Evolutionary conservation across 35 echinoderm and acorn worm species (phyloP).

Genomic region (Apostichopus japonicus): DNA sequence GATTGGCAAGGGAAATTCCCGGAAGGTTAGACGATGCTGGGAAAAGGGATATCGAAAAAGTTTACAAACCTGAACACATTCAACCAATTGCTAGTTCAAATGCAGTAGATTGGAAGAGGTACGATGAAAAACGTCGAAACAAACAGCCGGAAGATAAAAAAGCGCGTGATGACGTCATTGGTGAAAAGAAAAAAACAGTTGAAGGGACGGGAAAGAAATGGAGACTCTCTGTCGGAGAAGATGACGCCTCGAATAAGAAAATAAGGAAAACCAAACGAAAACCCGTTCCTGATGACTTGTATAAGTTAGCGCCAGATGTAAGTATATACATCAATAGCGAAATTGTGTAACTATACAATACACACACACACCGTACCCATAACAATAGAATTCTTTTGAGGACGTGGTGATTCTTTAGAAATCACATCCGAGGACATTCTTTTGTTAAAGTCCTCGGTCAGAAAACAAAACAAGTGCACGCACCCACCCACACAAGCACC

Average conservation of each 20-base stretch:
- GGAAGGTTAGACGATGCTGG: not conserved
- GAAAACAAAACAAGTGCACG: too few relatives aligned
- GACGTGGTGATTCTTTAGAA: too few relatives aligned
- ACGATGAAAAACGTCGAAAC: not conserved
- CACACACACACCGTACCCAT: too few relatives aligned
- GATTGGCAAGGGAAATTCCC: constrained; percentile 20
- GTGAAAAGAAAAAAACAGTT: not conserved
- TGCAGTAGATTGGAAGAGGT: not conserved
- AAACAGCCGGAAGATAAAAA: not conserved
- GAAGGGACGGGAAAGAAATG: not conserved
- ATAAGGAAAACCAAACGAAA: not conserved
- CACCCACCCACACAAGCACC: too few relatives aligned
- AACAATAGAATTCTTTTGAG: too few relatives aligned
- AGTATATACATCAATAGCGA: not conserved
- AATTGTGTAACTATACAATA: too few relatives aligned
- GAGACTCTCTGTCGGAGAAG: not conserved
- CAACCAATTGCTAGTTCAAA: not conserved
- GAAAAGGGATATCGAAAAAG: not conserved
- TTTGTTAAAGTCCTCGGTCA: too few relatives aligned
- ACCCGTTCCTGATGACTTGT: not conserved
- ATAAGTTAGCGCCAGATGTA: not conserved
- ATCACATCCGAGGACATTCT: too few relatives aligned
- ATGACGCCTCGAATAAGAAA: not conserved
- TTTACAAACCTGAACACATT: not conserved
- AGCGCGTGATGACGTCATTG: not conserved